These are phyloP conservation scores for Gastracanthus pulcherrimus DNA, from an alignment of 2,888 invertebrate genomes.

Conservation along the genomic window DNA sequence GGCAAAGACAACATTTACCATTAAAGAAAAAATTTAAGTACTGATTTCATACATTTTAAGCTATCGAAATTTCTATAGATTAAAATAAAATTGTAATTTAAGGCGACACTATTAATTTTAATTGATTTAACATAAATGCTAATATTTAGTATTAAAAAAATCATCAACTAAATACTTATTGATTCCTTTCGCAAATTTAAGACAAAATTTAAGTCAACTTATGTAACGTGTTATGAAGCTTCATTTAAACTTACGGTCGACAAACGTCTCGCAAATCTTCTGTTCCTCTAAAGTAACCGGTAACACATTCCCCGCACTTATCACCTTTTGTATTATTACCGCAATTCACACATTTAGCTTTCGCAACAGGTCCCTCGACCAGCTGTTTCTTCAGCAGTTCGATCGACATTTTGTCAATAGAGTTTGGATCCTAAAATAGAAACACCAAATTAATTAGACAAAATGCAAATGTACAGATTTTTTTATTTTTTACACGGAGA, in stretches of 20 bases:
- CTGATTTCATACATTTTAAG: no score
- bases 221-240: not conserved
- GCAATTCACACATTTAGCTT: constrained; percentile 92
- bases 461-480: not conserved
- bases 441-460: not conserved
- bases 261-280: constrained; percentile 88
- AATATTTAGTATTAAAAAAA: not conserved
- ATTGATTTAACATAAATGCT: no score
- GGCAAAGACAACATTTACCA: no score
- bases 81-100: no score
- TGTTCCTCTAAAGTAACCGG: constrained; percentile 87
- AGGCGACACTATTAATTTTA: no score
- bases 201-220: not conserved
- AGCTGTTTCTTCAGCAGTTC: constrained; percentile 82
- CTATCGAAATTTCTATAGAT: no score
- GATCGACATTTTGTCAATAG: constrained; percentile 74
- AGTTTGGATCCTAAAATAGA: constrained; percentile 70
- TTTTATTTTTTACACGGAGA: no score
- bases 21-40: no score
- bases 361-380: constrained; percentile 83
- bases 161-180: no score
- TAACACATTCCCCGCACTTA: constrained; percentile 89
- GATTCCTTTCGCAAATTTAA: no score
- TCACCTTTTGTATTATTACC: constrained; percentile 89
- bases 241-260: constrained; percentile 80